Evolutionary conservation across 1,140 invertebrate genomes (phyloP).

Genomic region (Euglossa dilemma): DNA sequence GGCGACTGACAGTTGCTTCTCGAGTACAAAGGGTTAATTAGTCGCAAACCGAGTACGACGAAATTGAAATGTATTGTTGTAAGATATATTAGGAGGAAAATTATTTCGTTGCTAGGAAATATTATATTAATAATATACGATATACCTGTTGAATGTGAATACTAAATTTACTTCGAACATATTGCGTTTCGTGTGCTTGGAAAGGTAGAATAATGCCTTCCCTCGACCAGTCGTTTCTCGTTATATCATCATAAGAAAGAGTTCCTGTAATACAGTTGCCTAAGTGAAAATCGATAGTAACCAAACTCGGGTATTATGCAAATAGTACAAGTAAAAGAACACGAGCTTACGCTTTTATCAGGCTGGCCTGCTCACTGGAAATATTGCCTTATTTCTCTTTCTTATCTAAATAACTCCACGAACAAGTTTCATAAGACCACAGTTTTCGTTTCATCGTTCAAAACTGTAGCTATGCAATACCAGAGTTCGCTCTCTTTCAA

Average conservation of each 20-base stretch:
- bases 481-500: too few species aligned
- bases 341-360: neutral
- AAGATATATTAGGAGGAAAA: too few species aligned
- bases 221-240: neutral
- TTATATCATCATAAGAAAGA: neutral
- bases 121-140: too few species aligned
- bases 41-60: too few species aligned
- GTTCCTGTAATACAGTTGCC: neutral
- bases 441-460: too few species aligned
- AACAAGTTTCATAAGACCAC: neutral
- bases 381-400: neutral
- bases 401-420: neutral
- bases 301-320: neutral
- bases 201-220: neutral
- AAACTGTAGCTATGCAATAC: too few species aligned
- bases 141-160: neutral
- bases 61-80: too few species aligned
- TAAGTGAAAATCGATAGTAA: constrained; percentile 18
- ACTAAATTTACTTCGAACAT: neutral
- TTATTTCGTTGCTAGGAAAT: too few species aligned
- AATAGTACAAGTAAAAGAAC: neutral
- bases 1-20: too few species aligned
- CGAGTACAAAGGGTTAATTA: too few species aligned
- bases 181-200: too few species aligned
- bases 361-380: too few species aligned